phyloP scores from a whole-genome alignment of 2,888 invertebrate species.

The Notodonta dromedarius region DNA sequence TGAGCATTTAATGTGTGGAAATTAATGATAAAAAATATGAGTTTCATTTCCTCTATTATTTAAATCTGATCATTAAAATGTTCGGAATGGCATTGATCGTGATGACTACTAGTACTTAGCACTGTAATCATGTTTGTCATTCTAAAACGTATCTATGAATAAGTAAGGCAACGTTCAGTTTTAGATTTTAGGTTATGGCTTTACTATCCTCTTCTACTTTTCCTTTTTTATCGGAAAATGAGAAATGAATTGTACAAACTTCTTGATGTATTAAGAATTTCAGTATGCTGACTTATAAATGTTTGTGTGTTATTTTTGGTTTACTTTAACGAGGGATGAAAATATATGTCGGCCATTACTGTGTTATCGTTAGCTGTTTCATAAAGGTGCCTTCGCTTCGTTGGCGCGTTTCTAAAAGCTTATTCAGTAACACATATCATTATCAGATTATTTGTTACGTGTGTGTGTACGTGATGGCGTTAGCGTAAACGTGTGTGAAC shows the following conservation, averaged over 20 bases:
- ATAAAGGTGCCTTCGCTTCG: not conserved
- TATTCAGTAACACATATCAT: slow-evolving; percentile 1
- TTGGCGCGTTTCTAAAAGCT: not conserved
- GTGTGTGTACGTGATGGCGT: slow-evolving; percentile 28
- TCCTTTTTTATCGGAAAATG: not conserved
- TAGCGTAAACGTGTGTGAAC: slow-evolving; percentile 16
- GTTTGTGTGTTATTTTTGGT: not conserved
- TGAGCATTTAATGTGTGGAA: not conserved
- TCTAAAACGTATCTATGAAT: not conserved
- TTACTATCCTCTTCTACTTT: not conserved
- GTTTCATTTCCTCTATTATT: not conserved
- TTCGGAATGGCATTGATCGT: not conserved
- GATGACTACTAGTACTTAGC: not conserved
- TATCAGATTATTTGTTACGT: slow-evolving; percentile 5
- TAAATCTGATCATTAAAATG: not conserved
- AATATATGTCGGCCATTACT: not conserved
- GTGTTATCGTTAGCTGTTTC: not conserved
- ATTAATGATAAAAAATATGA: not conserved
- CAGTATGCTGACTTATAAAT: not conserved
- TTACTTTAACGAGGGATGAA: not conserved
- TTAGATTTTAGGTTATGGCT: not conserved
- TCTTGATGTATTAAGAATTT: not conserved
- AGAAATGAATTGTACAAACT: not conserved
- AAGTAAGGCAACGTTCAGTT: not conserved
- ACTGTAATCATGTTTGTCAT: not conserved